Evolutionary conservation across 2,888 invertebrate genomes (phyloP), one percentile per base, ranked within the genome.

Genomic region (Anthophora plumipes): DNA sequence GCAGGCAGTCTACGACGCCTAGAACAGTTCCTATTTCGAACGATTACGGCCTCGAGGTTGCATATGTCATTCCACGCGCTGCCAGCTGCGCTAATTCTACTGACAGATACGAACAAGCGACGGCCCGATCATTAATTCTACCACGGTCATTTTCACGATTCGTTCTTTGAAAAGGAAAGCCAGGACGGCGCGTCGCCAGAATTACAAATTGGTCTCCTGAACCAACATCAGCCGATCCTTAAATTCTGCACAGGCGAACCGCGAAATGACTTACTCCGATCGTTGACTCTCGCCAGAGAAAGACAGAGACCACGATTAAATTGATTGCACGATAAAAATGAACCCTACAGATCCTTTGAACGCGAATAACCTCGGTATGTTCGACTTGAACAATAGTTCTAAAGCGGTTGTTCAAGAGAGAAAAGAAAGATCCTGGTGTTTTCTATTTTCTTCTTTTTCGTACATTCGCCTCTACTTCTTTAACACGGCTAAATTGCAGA

Each of bases 1-100:
- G 81, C 85, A 85, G 50, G 74, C 86, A 80, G 83, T 86, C 86
- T 86, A 85, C 81, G 77, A 68, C 68, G 82, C 66, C 68, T 71
- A 75, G 75, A 75, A 63, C 67, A 79, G 74, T 55, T 82, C 73
- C 75, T 82, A 80, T 82, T 82, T 80, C 72, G 55, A 82, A 80
- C 70, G 73, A 74, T 80, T 68, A 74, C 73, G 57, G 60, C 25
- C 76, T 68, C 64, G 77, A 43, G 69, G 55, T 73, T 80, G 73
- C 77, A 70, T 70, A 66, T 77, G 69, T 55, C 77, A 70, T 80
- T 77, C 66, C 68, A 59, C 57, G 82, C 75, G 55, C 68, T 17
- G 67, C 60, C 67, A 63, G 82, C 80, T 70, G 61, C 63, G 39
- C 66, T 70, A 77, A 74, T 63, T 80, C 70, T 67, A 75, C 74